Conservation (phyloP, 1,140 invertebrate genomes). For the Drosophila nikananu region DNA sequence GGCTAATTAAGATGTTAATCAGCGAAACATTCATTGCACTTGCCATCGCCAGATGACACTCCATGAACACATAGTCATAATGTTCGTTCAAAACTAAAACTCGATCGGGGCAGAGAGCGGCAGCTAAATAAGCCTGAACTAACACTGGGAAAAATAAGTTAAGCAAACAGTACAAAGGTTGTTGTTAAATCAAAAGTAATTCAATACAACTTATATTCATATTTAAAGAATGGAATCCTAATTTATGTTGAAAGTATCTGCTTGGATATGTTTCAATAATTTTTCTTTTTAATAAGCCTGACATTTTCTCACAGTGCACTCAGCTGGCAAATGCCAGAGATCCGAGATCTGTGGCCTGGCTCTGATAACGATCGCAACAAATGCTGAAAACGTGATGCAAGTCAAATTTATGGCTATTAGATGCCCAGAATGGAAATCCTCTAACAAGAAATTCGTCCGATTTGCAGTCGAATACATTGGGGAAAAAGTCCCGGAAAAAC, state of each 20-base stretch:
- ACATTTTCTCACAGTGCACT: constrained; percentile 10
- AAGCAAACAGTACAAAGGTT: background rate
- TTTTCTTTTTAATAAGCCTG: background rate
- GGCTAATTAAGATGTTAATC: constrained; percentile 59
- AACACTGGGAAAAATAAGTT: background rate
- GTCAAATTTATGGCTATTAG: constrained; percentile 76
- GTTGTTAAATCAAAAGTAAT: background rate
- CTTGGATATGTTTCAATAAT: background rate
- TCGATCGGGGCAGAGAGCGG: constrained; percentile 34
- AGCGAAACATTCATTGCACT: constrained; percentile 49
- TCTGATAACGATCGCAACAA: constrained; percentile 63
- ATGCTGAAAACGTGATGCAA: constrained; percentile 73
- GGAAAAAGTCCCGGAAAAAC: constrained; percentile 29
- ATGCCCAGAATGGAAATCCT: constrained; percentile 49
- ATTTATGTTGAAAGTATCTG: background rate
- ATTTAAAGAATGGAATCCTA: background rate
- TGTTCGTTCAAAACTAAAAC: constrained; percentile 13
- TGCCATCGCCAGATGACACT: constrained; percentile 34
- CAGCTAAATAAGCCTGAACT: constrained; percentile 32
- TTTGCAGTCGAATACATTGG: constrained; percentile 52
- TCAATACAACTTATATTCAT: background rate
- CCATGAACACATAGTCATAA: constrained; percentile 35
- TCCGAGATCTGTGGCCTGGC: constrained; percentile 34
- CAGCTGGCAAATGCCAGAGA: constrained; percentile 37
- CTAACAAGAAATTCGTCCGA: constrained; percentile 43